These are phyloP conservation scores for Temnothorax curvispinosus DNA, from an alignment of 1,140 invertebrate species.

Conservation along the genomic window DNA sequence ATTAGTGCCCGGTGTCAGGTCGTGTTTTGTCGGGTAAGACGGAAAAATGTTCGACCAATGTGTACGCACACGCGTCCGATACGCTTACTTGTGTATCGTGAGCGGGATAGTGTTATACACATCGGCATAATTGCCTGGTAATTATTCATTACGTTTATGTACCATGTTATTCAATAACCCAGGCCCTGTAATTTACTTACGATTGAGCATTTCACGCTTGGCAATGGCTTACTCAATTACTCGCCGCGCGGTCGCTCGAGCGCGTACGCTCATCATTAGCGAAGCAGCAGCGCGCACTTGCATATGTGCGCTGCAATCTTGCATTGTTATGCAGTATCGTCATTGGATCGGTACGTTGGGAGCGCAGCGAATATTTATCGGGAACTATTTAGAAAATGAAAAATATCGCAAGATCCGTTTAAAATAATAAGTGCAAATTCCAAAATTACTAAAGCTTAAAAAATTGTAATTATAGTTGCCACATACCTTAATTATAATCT, in stretches of 20 bases:
- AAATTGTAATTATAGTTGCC: neutral
- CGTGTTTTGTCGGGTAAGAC: slow-evolving; percentile 42
- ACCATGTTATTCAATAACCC: slow-evolving; percentile 74
- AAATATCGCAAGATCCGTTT: neutral
- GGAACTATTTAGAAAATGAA: neutral
- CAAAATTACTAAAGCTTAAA: neutral
- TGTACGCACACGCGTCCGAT: neutral
- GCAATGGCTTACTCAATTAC: slow-evolving; percentile 72
- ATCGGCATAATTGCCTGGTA: slow-evolving; percentile 66
- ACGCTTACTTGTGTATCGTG: neutral
- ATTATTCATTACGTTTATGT: slow-evolving; percentile 76
- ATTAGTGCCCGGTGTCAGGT: slow-evolving; percentile 51
- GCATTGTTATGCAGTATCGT: slow-evolving; percentile 32
- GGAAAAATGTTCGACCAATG: slow-evolving; percentile 28
- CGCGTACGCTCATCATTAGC: slow-evolving; percentile 57
- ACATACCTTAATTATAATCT: neutral
- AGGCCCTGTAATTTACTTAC: slow-evolving; percentile 73
- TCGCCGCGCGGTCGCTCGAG: slow-evolving; percentile 51
- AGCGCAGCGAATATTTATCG: slow-evolving; percentile 5
- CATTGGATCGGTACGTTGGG: slow-evolving; percentile 9
- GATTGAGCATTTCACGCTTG: slow-evolving; percentile 75
- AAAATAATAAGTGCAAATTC: neutral
- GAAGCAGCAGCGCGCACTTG: slow-evolving; percentile 27
- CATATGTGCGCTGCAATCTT: slow-evolving; percentile 41
- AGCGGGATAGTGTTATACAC: slow-evolving; percentile 1